phyloP scores from a whole-genome alignment of 1,140 invertebrate genomes.

The Drosophila tropicalis region DNA sequence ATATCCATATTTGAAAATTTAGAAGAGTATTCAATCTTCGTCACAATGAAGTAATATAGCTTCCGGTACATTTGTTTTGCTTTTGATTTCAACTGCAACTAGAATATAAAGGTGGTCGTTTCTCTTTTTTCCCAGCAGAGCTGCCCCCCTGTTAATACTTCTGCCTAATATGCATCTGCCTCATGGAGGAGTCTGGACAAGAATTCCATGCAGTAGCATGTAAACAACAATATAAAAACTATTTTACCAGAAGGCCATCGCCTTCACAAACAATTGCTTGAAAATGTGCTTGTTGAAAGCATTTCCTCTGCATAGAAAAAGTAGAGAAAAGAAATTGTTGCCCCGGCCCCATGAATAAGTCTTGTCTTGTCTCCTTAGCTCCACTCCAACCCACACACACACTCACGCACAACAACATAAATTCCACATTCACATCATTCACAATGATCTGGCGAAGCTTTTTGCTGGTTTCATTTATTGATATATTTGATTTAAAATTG shows the following conservation, averaged over 20 bases:
- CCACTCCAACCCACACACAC: constrained; percentile 36
- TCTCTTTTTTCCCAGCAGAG: not conserved
- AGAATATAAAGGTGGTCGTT: not conserved
- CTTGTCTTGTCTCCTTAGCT: constrained; percentile 40
- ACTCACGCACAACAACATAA: constrained; percentile 18
- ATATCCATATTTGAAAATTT: no score
- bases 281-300: constrained; percentile 80
- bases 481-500: no score
- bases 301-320: constrained; percentile 57
- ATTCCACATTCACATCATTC: constrained; percentile 54
- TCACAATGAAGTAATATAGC: not conserved
- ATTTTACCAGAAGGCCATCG: constrained; percentile 31
- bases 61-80: constrained; percentile 3
- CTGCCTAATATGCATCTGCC: constrained; percentile 43
- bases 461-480: constrained; percentile 8
- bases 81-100: not conserved
- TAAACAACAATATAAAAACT: constrained; percentile 38
- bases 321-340: constrained; percentile 60
- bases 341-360: constrained; percentile 38
- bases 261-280: constrained; percentile 42
- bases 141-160: not conserved
- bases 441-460: constrained; percentile 34
- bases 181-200: constrained; percentile 7
- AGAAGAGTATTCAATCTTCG: not conserved
- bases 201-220: constrained; percentile 11